Evolutionary conservation across 2,797 vertebrate genomes (phyloP), one percentile per base, ranked within the genome.

Genomic region (Helarctos malayanus): DNA sequence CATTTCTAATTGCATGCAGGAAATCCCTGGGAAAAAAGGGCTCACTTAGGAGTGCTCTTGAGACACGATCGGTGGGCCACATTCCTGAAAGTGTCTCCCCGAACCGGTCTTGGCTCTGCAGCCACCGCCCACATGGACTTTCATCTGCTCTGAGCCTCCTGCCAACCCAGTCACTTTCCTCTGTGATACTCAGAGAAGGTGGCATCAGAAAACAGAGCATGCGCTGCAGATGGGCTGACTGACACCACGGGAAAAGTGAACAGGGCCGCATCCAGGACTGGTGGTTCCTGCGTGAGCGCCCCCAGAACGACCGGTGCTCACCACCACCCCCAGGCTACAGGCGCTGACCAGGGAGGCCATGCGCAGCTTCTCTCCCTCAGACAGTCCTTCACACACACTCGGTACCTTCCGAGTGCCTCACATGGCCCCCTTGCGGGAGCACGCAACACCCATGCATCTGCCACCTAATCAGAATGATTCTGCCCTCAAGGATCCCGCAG

Each of bases 211-310:
- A 38, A 15, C 18, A 2, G n/a, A 23, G 35, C 19, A 5, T 0
- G 1, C 3, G 41, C 41, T 4, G 25, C 9, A 0, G n/a, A 12
- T 1, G 68, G 7, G 7, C 27, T 23, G 6, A 56, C n/a, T 0
- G n/a, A 18, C 7, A 47, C 14, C 19, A 16, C 25, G 41, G 56
- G 65, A n/a, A 12, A 52, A 52, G 45, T 35, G 14, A 38, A 11
- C 21, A 41, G 11, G 82, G 57, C 32, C 56, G 0, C 2, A 3
- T 2, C 11, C 76, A 79, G 76, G 76, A 4, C 49, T 4, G 49
- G 32, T 3, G 32, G n/a, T 7, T 54, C 49, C 76, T 7, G 76
- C 32, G 8, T 29, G 18, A n/a, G 76, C 10, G 3, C 32, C 32
- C 47, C 5, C 49, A 23, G 32, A 54, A 8, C 4, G 23, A 57